phyloP scores from a whole-genome alignment of 1,140 invertebrate species.

The Panagrolaimus sp. region DNA sequence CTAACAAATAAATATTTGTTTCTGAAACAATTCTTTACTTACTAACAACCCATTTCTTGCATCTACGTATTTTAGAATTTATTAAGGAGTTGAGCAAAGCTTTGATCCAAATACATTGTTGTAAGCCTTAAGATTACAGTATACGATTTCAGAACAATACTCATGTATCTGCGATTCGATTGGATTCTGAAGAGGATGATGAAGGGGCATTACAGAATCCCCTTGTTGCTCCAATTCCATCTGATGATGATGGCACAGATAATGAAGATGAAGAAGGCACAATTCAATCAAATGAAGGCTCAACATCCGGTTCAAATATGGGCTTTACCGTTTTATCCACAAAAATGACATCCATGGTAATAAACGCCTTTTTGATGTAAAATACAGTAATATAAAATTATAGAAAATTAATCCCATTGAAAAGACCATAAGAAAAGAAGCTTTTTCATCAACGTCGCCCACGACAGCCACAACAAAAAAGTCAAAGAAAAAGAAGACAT shows the following conservation, averaged over 20 bases:
- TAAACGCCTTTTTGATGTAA: no score
- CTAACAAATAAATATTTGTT: no score
- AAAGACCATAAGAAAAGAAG: neutral
- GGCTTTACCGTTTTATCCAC: no score
- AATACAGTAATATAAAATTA: no score
- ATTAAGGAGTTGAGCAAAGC: neutral
- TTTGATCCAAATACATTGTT: no score
- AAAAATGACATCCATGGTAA: no score
- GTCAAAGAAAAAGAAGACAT: neutral
- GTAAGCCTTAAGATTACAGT: no score
- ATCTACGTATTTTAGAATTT: conserved; percentile 14
- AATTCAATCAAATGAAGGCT: neutral
- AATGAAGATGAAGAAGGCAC: neutral
- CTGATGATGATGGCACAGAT: neutral
- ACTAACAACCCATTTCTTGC: neutral
- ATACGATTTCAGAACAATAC: no score
- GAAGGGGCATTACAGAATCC: neutral
- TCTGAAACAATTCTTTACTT: neutral
- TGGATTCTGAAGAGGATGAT: neutral
- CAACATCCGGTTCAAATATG: neutral
- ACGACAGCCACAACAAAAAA: neutral
- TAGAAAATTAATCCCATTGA: neutral
- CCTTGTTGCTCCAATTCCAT: neutral
- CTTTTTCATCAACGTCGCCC: neutral
- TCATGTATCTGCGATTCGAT: no score